These are phyloP conservation scores for Corythornis leucogaster DNA, from an alignment of 2,797 vertebrate genomes.

Conservation along the genomic window DNA sequence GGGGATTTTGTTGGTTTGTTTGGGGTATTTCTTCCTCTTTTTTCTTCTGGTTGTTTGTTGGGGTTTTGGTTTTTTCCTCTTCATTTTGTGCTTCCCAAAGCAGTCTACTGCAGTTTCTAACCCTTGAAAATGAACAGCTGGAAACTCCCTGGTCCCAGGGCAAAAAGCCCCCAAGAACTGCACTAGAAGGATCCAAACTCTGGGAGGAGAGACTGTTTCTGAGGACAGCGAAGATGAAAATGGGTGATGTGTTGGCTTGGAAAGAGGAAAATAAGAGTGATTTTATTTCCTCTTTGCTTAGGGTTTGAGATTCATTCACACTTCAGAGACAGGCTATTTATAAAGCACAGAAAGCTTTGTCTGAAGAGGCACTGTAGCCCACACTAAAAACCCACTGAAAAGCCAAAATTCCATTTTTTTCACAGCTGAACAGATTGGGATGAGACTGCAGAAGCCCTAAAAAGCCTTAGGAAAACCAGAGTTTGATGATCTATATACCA, in stretches of 20 bases:
- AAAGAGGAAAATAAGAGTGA: neutral
- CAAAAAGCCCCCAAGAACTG: neutral
- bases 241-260: fast-evolving
- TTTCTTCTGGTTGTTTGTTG: no score
- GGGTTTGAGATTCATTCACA: neutral
- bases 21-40: no score
- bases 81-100: neutral
- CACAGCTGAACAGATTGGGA: neutral
- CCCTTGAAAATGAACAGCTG: neutral
- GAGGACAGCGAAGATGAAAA: neutral
- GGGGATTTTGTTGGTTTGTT: neutral
- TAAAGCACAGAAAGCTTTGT: neutral
- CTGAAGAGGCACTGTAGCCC: neutral
- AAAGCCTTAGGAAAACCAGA: neutral
- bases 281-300: neutral
- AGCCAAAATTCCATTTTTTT: neutral
- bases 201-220: neutral
- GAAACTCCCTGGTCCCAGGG: neutral
- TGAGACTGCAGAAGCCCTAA: neutral
- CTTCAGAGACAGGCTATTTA: neutral
- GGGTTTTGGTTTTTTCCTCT: no score
- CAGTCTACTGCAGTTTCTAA: neutral
- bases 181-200: no score
- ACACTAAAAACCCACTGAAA: neutral
- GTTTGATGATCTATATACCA: no score